Base-by-base conservation (phyloP, 2,888 invertebrate species). In the Microctonus brassicae region DNA sequence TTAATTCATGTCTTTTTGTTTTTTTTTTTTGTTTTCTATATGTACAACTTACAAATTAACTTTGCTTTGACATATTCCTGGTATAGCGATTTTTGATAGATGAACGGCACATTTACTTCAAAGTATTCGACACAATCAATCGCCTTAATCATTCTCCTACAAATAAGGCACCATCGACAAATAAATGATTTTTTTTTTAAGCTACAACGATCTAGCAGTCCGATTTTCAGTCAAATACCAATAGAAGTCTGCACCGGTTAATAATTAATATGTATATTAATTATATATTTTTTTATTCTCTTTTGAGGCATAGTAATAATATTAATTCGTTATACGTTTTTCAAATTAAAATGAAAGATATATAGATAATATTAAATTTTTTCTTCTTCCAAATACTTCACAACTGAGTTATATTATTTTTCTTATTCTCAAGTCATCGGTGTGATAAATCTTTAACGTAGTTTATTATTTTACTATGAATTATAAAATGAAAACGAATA, bases 81-180 rank as follows among this genome's bases (percentile, higher is more conserved):
- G 74, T 75, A 79, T 73, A 76, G 20, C 53, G 76, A 17, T 47
- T 58, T 58, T 58, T 17, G 33, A 75, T 80, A 78, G 79, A 82
- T 4, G 47, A 20, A 79, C 71, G 78, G 75, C 79, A 75, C 80
- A 80, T 78, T 79, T 81, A 81, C 81, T 80, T 81, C 82, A 82
- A 80, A 78, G 76, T 80, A 78, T 81, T 79, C 74, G 68, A 75
- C 77, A 80, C 77, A 76, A 76, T 81, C 77, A 76, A 76, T 81
- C 79, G 68, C 77, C 76, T 75, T 70, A 75, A 75, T 72, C 77
- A 72, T 78, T 73, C 76, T 76, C 78, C 82, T 83, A 86, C 82
- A 82, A 85, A 84, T 87, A 87, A 87, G 87, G 87, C 87, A 87
- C 87, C 87, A 85, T 86, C 83, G 84, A 86, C 86, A 85, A 86